Conservation (phyloP, 2,888 invertebrate genomes). For the Eristalis intricaria region DNA sequence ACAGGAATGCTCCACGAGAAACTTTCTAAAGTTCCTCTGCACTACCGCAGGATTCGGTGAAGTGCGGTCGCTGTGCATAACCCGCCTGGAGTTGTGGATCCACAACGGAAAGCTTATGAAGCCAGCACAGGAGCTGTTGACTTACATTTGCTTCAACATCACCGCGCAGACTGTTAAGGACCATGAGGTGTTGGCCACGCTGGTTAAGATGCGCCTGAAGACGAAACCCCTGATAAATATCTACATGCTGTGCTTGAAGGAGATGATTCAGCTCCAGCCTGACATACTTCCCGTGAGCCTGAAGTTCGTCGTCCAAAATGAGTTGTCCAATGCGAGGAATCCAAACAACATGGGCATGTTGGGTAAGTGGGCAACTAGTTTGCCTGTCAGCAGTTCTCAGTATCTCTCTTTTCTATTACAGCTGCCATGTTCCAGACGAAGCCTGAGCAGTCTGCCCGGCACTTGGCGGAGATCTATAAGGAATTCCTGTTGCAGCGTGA, state of each 20-base stretch:
- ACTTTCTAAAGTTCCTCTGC: conserved; percentile 92
- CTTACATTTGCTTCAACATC: conserved; percentile 95
- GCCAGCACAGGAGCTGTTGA: conserved; percentile 94
- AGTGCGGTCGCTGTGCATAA: conserved; percentile 81
- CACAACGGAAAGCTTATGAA: conserved; percentile 97
- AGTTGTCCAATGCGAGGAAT: conserved; percentile 94
- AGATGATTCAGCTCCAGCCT: conserved; percentile 92
- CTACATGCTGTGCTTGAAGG: conserved; percentile 94
- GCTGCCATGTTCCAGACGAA: conserved; percentile 93
- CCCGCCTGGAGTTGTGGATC: conserved; percentile 94
- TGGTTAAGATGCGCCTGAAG: conserved; percentile 95
- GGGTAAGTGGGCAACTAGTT: conserved; percentile 74
- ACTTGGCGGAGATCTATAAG: conserved; percentile 92
- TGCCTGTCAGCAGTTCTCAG: background rate
- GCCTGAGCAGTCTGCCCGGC: conserved; percentile 90
- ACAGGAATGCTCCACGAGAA: conserved; percentile 93
- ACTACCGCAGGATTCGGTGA: conserved; percentile 93
- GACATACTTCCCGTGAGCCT: conserved; percentile 92
- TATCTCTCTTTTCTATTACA: conserved; percentile 60
- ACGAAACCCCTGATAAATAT: conserved; percentile 95
- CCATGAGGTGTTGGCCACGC: conserved; percentile 89
- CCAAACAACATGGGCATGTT: conserved; percentile 97
- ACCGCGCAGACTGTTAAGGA: conserved; percentile 86
- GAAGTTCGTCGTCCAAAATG: conserved; percentile 96
- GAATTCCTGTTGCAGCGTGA: conserved; percentile 93